Evolutionary conservation across 1,140 invertebrate species (phyloP), one percentile per base, ranked within the genome.

Genomic region (Akabosia matsudoensis): DNA sequence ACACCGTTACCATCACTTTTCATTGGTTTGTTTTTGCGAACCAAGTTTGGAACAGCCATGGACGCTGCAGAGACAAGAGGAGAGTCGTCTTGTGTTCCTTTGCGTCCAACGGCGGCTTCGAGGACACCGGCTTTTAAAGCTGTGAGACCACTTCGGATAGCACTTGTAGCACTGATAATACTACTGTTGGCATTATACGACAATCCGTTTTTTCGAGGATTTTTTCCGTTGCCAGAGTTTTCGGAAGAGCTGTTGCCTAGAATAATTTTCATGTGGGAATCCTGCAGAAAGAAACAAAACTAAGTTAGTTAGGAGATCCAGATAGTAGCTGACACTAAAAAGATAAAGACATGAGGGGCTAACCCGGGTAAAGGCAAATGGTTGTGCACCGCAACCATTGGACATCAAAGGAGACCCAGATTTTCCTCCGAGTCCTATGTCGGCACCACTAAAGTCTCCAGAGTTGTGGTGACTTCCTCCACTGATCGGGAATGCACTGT

Each of bases 211-310:
- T 81, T 79, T 18, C 78, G 51, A 18, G 75, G 33, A 30, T 74
- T 76, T 71, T 74, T 77, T 14, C 56, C 61, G 28, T 74, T 78
- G 70, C 34, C 76, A 16, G 56, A 73, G 31, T 33, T 75, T 31
- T 71, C 76, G 0, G 56, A 34, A 33, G 73, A 78, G 54, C 86
- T 87, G 75, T 88, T 89, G 1, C 93, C 93, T 76, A 96, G 85
- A 82, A 95, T 95, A 77, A 95, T 95, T 80, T 92, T 88, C 93
- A 96, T 95, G 81, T 95, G 93, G 10, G 93, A 93, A 84, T 95
- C 93, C 80, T 81, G 54, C 7, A 10, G 24, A 7, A 45, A 45
- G 37, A 45, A 7, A 45, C 18, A 45, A 45, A 45, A 45, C 37
- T 45, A 10, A 45, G 37, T 45, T 45, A n/a, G n/a, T n/a, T n/a